Evolutionary conservation across 2,888 invertebrate genomes (phyloP), one percentile per base, ranked within the genome.

Genomic region (Hydroisotoma schaefferi): DNA sequence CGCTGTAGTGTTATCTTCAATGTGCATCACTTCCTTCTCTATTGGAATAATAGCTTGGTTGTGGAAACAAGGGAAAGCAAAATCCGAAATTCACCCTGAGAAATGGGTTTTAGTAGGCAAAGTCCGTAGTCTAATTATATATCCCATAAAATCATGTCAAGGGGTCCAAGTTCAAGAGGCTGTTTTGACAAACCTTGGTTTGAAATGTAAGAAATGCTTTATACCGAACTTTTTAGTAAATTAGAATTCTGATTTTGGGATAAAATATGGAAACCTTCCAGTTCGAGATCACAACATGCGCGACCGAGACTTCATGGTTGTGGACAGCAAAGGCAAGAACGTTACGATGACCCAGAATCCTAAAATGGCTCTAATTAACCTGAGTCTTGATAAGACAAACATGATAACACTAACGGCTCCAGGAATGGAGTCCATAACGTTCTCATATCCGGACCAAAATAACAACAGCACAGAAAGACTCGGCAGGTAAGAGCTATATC

Each of bases 131-230:
- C 65, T 79, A 18, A 75, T 74, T 56, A 66, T 75, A 51, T 79
- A 78, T 68, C 79, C 79, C 2, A 65, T 79, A 20, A 79, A 79
- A 73, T 79, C 78, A n/a, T 78, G 77, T n/a, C 74, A 73, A 43
- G 76, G 76, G 2, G 75, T 72, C 29, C 59, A 67, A 20, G 38
- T 78, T 1, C 49, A 65, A 8, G 66, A 74, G 22, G 77, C 76
- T 49, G 49, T 73, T 40, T 76, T 78, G 55, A 75, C 76, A 12
- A 74, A 74, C 56, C 70, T 68, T 52, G 78, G 78, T 0, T 74
- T 78, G 29, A 73, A 74, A 52, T 54, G 63, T 65, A 43, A 26
- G 22, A 51, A 22, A 59, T 20, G 15, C 8, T 15, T 40, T 8
- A 40, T 40, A 40, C 20, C 15, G 20, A 18, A 55, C n/a, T 27